Evolutionary conservation across 2,797 vertebrate genomes (phyloP).

Genomic region (Protonibea diacanthus): DNA sequence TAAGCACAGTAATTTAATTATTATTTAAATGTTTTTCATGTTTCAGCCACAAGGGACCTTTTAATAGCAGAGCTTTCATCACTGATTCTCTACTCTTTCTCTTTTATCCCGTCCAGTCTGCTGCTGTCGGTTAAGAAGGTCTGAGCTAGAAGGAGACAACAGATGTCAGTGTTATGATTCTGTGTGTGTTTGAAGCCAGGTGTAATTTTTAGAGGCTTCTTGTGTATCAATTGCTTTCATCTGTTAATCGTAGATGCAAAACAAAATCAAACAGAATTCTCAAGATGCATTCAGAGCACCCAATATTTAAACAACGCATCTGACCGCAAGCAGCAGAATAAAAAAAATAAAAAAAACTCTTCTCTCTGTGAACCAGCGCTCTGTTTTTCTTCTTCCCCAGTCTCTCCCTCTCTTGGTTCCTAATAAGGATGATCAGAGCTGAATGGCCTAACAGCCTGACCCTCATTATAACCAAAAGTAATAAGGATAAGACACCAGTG

Average conservation of each 20-base stretch:
- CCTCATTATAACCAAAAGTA: constrained; percentile 81
- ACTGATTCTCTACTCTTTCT: constrained; percentile 33
- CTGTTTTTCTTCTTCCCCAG: constrained; percentile 34
- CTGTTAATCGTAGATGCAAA: constrained; percentile 61
- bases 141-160: constrained; percentile 31
- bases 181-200: constrained; percentile 22
- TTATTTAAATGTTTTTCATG: constrained; percentile 55
- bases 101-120: constrained; percentile 9
- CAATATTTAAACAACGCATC: constrained; percentile 34
- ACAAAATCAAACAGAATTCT: constrained; percentile 59
- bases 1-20: constrained; percentile 53
- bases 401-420: constrained; percentile 55
- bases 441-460: constrained; percentile 74
- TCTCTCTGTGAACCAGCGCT: constrained; percentile 26
- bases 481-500: constrained; percentile 73
- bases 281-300: constrained; percentile 32
- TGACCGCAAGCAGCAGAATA: constrained; percentile 25
- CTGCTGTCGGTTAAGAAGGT: constrained; percentile 19
- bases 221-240: constrained; percentile 23
- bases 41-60: constrained; percentile 51
- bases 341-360: background rate
- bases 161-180: constrained; percentile 11
- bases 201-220: constrained; percentile 47
- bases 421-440: constrained; percentile 82
- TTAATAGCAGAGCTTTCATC: constrained; percentile 33